phyloP scores from a whole-genome alignment of 2,888 invertebrate genomes.

The Cremastinae sp. region DNA sequence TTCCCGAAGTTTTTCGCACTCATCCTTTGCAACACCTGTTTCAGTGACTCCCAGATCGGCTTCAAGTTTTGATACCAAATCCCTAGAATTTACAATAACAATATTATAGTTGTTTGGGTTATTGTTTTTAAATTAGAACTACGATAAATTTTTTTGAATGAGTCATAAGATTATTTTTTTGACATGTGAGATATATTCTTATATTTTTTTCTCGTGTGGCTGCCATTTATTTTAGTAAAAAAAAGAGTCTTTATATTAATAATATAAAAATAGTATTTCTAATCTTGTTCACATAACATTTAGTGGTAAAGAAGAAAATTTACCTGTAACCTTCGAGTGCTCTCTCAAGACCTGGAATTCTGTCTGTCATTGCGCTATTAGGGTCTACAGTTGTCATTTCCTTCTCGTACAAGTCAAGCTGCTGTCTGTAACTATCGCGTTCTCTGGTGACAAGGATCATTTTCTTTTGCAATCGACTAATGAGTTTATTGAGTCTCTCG shows the following conservation, averaged over 20 bases:
- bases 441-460: conserved; percentile 86
- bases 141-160: too few relatives aligned
- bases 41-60: conserved; percentile 81
- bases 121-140: too few relatives aligned
- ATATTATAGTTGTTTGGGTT: too few relatives aligned
- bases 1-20: conserved; percentile 77
- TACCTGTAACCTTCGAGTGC: conserved; percentile 86
- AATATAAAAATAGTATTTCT: too few relatives aligned
- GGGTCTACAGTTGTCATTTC: conserved; percentile 84
- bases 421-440: conserved; percentile 89
- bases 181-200: too few relatives aligned
- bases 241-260: too few relatives aligned
- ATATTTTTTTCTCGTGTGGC: too few relatives aligned
- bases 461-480: conserved; percentile 88
- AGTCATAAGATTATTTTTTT: too few relatives aligned
- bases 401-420: conserved; percentile 91
- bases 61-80: conserved; percentile 86
- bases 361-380: conserved; percentile 81
- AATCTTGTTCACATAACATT: too few relatives aligned
- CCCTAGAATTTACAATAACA: conserved; percentile 74
- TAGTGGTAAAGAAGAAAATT: background rate
- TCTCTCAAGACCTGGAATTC: conserved; percentile 88
- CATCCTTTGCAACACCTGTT: conserved; percentile 70
- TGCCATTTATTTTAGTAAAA: too few relatives aligned
- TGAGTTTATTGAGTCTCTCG: conserved; percentile 86